phyloP scores from a whole-genome alignment of 37 sponge, comb jelly and placozoan genomes.

The Theonella swinhoei region DNA sequence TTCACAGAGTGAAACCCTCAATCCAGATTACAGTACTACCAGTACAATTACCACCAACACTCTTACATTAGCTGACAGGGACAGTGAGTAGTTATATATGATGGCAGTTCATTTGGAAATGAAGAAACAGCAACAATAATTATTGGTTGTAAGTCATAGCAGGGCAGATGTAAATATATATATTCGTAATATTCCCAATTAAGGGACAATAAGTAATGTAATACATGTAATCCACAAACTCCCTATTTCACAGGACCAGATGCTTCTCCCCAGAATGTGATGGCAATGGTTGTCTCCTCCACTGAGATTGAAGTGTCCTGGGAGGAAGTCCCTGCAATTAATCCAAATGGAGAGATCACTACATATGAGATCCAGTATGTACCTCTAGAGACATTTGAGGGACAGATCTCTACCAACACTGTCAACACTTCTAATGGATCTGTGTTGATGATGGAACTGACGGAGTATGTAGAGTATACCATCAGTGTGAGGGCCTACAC shows the following conservation, averaged over 20 bases:
- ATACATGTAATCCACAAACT: neutral
- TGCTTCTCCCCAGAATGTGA: conserved; percentile 10
- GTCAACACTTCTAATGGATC: neutral
- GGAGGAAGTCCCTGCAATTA: neutral
- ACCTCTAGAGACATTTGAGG: conserved; percentile 4
- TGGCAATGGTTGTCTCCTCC: neutral
- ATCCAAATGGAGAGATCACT: conserved; percentile 8
- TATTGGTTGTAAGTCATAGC: too few species aligned
- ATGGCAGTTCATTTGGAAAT: too few species aligned
- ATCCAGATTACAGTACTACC: too few species aligned
- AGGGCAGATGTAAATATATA: too few species aligned
- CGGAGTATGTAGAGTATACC: conserved; percentile 7
- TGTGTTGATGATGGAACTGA: neutral
- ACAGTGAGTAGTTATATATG: too few species aligned
- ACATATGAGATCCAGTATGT: neutral
- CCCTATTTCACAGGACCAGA: neutral
- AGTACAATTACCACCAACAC: too few species aligned
- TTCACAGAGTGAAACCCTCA: too few species aligned
- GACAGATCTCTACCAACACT: neutral
- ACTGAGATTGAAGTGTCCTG: conserved; percentile 10
- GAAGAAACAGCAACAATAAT: too few species aligned
- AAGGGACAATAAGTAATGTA: too few species aligned
- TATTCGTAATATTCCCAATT: too few species aligned
- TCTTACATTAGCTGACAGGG: too few species aligned
- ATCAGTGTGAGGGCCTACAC: conserved; percentile 24